Conservation (phyloP, 2,113 vertebrate genomes). For the Candoia aspera region DNA sequence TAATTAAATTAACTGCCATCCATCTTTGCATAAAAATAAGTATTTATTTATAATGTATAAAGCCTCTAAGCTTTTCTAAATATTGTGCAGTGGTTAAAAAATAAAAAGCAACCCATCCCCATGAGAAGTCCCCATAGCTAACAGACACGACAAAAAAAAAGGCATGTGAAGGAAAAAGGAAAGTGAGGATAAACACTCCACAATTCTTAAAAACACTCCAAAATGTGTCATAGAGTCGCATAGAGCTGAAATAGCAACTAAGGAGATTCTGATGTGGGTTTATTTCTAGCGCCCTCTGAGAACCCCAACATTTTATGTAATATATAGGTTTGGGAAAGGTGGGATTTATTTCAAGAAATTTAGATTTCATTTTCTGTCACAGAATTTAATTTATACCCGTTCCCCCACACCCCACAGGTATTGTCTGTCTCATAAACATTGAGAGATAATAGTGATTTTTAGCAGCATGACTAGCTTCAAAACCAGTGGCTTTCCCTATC, state of each 20-base stretch:
- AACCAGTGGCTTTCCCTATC: neutral
- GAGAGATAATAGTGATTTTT: neutral
- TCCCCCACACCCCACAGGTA: neutral
- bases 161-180: neutral
- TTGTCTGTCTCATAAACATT: neutral
- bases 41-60: neutral
- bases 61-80: neutral
- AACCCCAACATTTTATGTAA: neutral
- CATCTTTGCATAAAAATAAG: neutral
- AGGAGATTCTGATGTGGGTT: neutral
- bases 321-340: neutral
- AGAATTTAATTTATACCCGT: neutral
- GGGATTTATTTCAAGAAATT: neutral
- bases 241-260: neutral
- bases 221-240: neutral
- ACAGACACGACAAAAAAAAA: neutral
- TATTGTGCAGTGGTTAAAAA: neutral
- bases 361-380: neutral
- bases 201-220: neutral
- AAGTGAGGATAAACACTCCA: neutral
- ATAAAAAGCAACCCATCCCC: neutral
- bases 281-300: neutral
- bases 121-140: neutral
- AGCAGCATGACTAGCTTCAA: neutral
- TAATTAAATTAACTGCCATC: neutral